These are phyloP conservation scores for Melitaea athalia DNA, from an alignment of 2,888 invertebrate species.

Conservation along the genomic window DNA sequence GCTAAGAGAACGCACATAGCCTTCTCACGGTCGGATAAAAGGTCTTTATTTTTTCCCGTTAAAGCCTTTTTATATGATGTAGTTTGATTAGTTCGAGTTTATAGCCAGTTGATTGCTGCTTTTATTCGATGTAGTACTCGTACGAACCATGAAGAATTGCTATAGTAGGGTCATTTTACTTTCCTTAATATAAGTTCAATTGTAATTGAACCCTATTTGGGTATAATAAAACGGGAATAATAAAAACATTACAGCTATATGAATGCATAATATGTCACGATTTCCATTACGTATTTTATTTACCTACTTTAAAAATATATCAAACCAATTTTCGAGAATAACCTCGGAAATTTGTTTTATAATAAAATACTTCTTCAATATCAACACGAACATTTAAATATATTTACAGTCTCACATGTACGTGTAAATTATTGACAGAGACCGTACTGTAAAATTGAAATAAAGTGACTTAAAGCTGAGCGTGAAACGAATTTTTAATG, in stretches of 20 bases:
- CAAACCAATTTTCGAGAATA: constrained; percentile 4
- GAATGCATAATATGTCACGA: neutral
- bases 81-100: constrained; percentile 71
- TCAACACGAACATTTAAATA: constrained; percentile 14
- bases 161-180: constrained; percentile 11
- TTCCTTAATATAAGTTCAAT: neutral
- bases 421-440: constrained; percentile 24
- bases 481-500: constrained; percentile 38
- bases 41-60: constrained; percentile 76
- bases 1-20: constrained; percentile 62
- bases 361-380: constrained; percentile 8
- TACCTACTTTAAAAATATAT: neutral
- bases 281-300: neutral
- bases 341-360: neutral
- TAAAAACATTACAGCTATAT: neutral
- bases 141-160: constrained; percentile 12
- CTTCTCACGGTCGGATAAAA: constrained; percentile 60
- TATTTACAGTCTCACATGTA: constrained; percentile 10
- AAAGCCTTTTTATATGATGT: constrained; percentile 64
- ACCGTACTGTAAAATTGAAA: constrained; percentile 31
- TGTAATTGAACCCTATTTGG: no score
- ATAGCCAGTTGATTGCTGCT: constrained; percentile 45
- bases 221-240: no score
- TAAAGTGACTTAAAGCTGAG: constrained; percentile 32
- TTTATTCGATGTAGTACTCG: constrained; percentile 22